Conservation (phyloP, 2,888 invertebrate species). For the Cantharis flavilabris region DNA sequence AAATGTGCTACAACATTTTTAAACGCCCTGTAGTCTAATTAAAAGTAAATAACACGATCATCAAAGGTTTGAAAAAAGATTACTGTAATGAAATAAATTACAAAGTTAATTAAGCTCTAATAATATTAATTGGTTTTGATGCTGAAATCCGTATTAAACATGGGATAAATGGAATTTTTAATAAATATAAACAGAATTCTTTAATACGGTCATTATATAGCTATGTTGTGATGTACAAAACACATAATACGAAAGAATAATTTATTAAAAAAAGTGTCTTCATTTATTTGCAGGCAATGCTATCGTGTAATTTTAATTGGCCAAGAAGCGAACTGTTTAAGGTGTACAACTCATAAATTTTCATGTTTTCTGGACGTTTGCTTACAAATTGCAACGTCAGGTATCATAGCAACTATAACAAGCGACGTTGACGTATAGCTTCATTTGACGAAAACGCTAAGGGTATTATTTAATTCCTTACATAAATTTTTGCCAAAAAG, state of each 20-base stretch:
- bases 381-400: slow-evolving; percentile 7
- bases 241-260: not conserved
- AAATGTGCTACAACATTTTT: not conserved
- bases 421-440: slow-evolving; percentile 12
- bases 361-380: slow-evolving; percentile 5
- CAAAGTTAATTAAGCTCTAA: not conserved
- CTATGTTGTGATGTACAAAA: not conserved
- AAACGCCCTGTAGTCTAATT: not conserved
- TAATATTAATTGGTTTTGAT: not conserved
- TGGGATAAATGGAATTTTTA: not conserved
- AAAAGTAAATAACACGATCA: not conserved
- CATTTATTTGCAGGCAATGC: not conserved
- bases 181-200: not conserved
- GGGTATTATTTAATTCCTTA: slow-evolving; percentile 6
- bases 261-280: slow-evolving; percentile 2
- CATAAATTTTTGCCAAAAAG: not conserved
- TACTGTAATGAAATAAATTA: not conserved
- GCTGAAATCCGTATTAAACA: not conserved
- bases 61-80: not conserved
- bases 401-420: slow-evolving; percentile 7
- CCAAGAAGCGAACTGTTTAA: not conserved
- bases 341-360: slow-evolving; percentile 11
- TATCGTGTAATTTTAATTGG: slow-evolving; percentile 13
- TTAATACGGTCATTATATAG: not conserved
- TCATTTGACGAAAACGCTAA: slow-evolving; percentile 8